Base-by-base conservation (phyloP, 2,888 invertebrate species). In the Platynereis dumerilii region DNA sequence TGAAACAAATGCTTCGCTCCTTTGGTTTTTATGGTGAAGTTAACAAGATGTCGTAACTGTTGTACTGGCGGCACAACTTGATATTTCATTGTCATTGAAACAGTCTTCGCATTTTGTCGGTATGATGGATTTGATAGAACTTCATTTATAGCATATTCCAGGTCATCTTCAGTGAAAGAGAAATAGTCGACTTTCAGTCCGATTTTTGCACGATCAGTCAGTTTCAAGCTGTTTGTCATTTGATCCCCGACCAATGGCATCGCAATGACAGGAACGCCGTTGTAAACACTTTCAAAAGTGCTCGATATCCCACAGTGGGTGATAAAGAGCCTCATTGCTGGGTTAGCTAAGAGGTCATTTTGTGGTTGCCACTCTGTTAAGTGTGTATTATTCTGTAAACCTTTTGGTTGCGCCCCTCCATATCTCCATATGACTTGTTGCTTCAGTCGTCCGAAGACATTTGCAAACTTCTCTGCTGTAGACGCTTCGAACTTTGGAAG, bases 241-340 rank as follows among this genome's bases (percentile, higher is more conserved):
- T 85, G 85, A 72, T 85, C 85, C 20, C 79, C 82, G 67, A 80
- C 82, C 28, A 85, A 74, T 2, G 85, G 85, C 53, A 84, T 75
- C 5, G 81, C 81, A 1, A 85, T 77, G 67, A 84, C 79, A 2
- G 85, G n/a, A n/a, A n/a, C n/a, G n/a, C n/a, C n/a, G n/a, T n/a
- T n/a, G n/a, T n/a, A n/a, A n/a, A n/a, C n/a, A n/a, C n/a, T n/a
- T n/a, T n/a, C n/a, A n/a, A n/a, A n/a, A n/a, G n/a, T n/a, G n/a
- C n/a, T n/a, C n/a, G 85, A n/a, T 84, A 91, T 87, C 0, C 92
- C 92, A 0, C 89, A 91, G 77, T 92, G 92, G 0, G 90, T 89
- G 71, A 92, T 86, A 75, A 90, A 91, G 0, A 88, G 88, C 64
- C 87, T 83, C 0, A 90, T 87, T 72, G 91, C 91, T 0, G 89